Evolutionary conservation across 2,797 vertebrate genomes (phyloP), one percentile per base, ranked within the genome.

Genomic region (Heteromormyrus szaboi): DNA sequence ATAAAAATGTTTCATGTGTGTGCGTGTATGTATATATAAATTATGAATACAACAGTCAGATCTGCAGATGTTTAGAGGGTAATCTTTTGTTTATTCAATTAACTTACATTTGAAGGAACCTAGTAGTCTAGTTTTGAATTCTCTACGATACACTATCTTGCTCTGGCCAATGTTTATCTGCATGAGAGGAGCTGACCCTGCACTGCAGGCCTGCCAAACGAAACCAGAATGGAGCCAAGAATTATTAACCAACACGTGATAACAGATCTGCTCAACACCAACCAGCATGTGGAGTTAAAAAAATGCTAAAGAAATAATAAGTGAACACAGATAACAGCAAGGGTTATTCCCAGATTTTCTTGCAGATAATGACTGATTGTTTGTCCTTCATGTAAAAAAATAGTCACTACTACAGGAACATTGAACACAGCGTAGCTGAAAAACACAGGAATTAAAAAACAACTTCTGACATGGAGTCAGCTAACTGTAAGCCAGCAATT

Each of bases 201-300:
- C 41, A 29, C 51, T 44, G 37, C 41, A 8, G 37, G 33, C 14
- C 6, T 89, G 88, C 88, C 88, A 89, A 89, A 83, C 44, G 88
- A 89, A 89, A 89, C 88, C 81, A 85, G 48, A 85, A 46, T 0
- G 33, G 5, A 17, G 88, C 88, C 88, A 89, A 89, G 81, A 68
- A 56, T 85, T 81, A 89, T 88, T 83, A 88, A 62, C 29, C 0
- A 59, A 62, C n/a, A 53, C 6, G 9, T 25, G 56, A 62, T 48
- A 62, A 87, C 54, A 44, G 33, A 88, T 50, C 83, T 83, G 44
- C 79, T 88, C 56, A 41, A 46, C 72, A 88, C 72, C 53, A 84
- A n/a, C 53, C 51, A 29, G 25, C 37, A 44, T 44, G 37, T 79
- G 72, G 25, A 68, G 17, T 33, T 6, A 19, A 41, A 76, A 41